Evolutionary conservation across 2,888 invertebrate genomes (phyloP), one percentile per base, ranked within the genome.

Genomic region (Microplitis deprimator): DNA sequence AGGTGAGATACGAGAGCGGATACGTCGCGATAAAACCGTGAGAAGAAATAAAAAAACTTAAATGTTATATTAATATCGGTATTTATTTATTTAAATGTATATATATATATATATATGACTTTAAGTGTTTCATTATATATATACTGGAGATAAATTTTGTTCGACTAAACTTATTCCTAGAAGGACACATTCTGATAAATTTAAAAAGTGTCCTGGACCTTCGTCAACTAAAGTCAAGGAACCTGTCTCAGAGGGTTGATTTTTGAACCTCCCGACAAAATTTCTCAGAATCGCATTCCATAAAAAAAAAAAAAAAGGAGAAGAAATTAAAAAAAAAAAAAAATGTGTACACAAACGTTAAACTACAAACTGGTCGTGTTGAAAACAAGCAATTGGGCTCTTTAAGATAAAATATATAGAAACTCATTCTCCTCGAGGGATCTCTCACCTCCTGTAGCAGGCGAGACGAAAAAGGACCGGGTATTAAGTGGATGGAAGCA

Each of bases 161-260:
- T 72, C 62, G 61, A 40, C 20, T 50, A 20, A 39, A 7, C 61
- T 71, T 17, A 59, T 76, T 76, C 72, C 71, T 39, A 72, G 72
- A 72, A 76, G 72, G 72, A 76, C 67, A 13, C n/a, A 62, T 67
- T 62, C 60, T 68, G 68, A 68, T 60, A 71, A 75, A 80, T 81
- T 82, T 81, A 50, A 50, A 50, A 50, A 82, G 84, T 83, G 85
- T 85, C 85, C 86, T 84, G 85, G 65, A 88, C 88, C 88, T 88
- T 88, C 88, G 86, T 87, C 88, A 88, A 86, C 85, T 85, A 87
- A 13, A 50, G 50, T 8, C 10, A 50, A 13, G 13, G 50, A 13
- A 50, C 50, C 13, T 13, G 50, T 13, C 8, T 8, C 50, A 50
- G 50, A 50, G 50, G 50, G 50, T 50, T 50, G 50, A 50, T 50